Conservation (phyloP, 2,888 invertebrate species). For the Loripinus fragilis region DNA sequence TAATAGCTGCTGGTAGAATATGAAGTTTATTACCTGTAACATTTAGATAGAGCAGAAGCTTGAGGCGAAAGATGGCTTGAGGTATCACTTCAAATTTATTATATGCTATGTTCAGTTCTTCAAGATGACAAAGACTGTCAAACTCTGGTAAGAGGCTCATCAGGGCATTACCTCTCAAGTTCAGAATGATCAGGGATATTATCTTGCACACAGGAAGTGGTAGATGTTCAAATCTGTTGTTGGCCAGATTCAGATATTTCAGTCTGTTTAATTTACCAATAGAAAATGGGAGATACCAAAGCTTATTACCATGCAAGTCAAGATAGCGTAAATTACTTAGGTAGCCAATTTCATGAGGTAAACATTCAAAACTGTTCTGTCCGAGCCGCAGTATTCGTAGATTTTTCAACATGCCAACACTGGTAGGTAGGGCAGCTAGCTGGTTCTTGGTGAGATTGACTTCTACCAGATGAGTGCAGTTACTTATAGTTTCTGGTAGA, state of each 20-base stretch:
- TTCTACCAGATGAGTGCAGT: slow-evolving; percentile 75
- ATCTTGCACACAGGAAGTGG: slow-evolving; percentile 75
- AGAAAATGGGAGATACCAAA: slow-evolving; percentile 80
- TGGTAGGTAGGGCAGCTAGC: slow-evolving; percentile 70
- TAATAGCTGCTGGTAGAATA: slow-evolving; percentile 65
- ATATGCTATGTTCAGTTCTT: slow-evolving; percentile 76
- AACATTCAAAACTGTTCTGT: slow-evolving; percentile 76
- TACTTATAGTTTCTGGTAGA: slow-evolving; percentile 79
- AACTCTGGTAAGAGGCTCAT: slow-evolving; percentile 77
- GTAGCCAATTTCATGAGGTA: slow-evolving; percentile 78
- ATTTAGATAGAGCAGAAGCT: slow-evolving; percentile 71
- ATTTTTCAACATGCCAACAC: slow-evolving; percentile 60
- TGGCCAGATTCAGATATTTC: slow-evolving; percentile 73
- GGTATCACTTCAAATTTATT: slow-evolving; percentile 77
- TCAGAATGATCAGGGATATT: slow-evolving; percentile 66
- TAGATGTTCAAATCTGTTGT: slow-evolving; percentile 79
- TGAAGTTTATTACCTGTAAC: slow-evolving; percentile 72
- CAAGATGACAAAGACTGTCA: slow-evolving; percentile 71
- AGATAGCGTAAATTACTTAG: slow-evolving; percentile 73
- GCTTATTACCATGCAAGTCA: slow-evolving; percentile 77
- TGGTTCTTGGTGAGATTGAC: slow-evolving; percentile 73
- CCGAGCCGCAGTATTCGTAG: slow-evolving; percentile 71
- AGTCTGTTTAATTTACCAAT: slow-evolving; percentile 72
- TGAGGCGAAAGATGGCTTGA: slow-evolving; percentile 68
- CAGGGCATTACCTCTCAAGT: slow-evolving; percentile 74